Conservation (phyloP, 2,113 vertebrate genomes). For the Scopus umbretta region DNA sequence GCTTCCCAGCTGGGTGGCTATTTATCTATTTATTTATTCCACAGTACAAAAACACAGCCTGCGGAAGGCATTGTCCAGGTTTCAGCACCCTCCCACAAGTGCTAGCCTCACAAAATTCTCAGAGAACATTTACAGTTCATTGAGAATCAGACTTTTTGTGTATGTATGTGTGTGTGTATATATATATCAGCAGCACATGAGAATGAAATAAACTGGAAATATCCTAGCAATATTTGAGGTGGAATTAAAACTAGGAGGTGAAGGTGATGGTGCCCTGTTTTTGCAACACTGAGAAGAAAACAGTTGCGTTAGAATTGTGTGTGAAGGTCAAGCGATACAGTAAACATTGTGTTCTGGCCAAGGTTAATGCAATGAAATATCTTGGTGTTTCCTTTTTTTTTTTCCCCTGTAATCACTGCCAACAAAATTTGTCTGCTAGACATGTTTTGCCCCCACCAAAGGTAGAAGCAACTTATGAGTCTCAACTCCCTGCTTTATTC, state of each 20-base stretch:
- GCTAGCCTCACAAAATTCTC: background rate
- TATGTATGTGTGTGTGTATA: too few species aligned
- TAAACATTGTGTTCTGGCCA: background rate
- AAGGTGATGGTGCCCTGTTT: background rate
- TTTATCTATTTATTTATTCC: background rate
- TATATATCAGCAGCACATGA: background rate
- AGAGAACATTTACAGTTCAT: background rate
- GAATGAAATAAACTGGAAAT: background rate
- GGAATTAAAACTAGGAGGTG: background rate
- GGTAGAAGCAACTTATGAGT: background rate
- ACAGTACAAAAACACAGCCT: background rate
- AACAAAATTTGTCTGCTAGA: background rate
- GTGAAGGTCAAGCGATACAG: background rate
- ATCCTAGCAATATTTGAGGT: background rate
- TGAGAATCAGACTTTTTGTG: background rate
- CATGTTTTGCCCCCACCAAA: background rate
- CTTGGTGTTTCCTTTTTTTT: background rate
- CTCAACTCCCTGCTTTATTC: background rate
- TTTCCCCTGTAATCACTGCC: background rate
- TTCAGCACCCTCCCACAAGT: background rate
- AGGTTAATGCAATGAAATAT: background rate
- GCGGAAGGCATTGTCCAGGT: background rate
- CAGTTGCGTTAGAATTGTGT: background rate
- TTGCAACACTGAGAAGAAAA: constrained; percentile 3
- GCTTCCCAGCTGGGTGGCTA: background rate